phyloP scores from a whole-genome alignment of 2,113 vertebrate genomes.

The Pica pica region DNA sequence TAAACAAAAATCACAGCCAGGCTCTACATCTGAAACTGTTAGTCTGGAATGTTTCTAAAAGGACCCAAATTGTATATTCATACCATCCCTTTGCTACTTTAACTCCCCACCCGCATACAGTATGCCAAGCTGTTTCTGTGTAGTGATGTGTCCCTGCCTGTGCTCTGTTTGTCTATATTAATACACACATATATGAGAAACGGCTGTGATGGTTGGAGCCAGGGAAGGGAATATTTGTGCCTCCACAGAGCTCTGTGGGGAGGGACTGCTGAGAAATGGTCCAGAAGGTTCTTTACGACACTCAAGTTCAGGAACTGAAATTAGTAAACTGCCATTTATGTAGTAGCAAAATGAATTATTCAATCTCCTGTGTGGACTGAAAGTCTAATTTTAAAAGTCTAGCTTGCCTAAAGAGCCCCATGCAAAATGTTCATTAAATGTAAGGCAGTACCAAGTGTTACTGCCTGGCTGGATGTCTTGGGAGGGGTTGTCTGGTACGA shows the following conservation, averaged over 20 bases:
- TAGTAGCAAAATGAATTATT: conserved; percentile 40
- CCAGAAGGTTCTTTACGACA: neutral
- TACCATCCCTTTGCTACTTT: conserved; percentile 19
- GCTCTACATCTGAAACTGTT: neutral
- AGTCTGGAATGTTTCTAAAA: neutral
- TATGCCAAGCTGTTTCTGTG: conserved; percentile 30
- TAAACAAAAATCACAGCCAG: neutral
- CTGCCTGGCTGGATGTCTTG: neutral
- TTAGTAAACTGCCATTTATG: conserved; percentile 31
- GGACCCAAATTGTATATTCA: conserved; percentile 2
- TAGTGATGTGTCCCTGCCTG: conserved; percentile 11
- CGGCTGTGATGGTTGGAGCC: neutral
- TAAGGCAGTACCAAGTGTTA: neutral
- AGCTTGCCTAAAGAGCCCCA: neutral
- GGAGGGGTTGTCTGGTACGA: neutral
- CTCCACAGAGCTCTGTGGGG: neutral
- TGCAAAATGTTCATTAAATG: neutral
- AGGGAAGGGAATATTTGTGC: neutral
- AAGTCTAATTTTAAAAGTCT: conserved; percentile 35
- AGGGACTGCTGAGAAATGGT: neutral
- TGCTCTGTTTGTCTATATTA: conserved; percentile 3
- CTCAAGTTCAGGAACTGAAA: conserved; percentile 20
- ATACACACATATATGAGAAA: conserved; percentile 12
- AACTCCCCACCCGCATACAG: conserved; percentile 20
- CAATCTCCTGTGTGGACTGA: neutral